Conservation (phyloP, 1,140 invertebrate species). For the Hyles vespertilio region DNA sequence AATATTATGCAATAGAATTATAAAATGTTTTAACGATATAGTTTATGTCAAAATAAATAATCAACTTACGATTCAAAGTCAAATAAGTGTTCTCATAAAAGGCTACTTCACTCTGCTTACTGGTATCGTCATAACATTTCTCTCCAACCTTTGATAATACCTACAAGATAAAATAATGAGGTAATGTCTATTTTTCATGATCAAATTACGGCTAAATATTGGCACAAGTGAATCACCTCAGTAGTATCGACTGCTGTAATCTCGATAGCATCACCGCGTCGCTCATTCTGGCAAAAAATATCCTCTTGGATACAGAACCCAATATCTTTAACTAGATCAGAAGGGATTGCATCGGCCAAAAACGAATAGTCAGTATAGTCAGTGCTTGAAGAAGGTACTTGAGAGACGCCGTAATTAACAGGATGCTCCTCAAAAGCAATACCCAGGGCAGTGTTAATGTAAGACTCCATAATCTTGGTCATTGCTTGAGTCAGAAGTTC, state of each 20-base stretch:
- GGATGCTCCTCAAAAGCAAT: constrained; percentile 21
- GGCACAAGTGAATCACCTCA: too few species aligned
- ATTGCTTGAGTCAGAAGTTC: constrained; percentile 28
- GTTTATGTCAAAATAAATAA: not conserved
- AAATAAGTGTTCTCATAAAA: constrained; percentile 56
- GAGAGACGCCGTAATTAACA: constrained; percentile 4
- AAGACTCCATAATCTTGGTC: constrained; percentile 40
- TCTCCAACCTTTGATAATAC: too few species aligned
- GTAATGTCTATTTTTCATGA: too few species aligned
- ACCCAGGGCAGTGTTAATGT: constrained; percentile 31
- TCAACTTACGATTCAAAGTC: constrained; percentile 54
- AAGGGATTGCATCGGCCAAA: constrained; percentile 29
- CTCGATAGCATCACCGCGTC: too few species aligned
- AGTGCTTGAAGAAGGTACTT: constrained; percentile 16
- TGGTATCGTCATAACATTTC: not conserved
- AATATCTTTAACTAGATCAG: constrained; percentile 25
- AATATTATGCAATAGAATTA: not conserved
- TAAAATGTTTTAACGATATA: too few species aligned
- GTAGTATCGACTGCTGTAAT: too few species aligned
- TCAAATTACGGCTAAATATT: too few species aligned
- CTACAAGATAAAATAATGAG: too few species aligned
- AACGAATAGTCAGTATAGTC: constrained; percentile 45
- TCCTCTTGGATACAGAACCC: constrained; percentile 24
- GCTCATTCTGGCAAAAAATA: not conserved
- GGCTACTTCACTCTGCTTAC: constrained; percentile 21